Conservation (phyloP, 2,797 vertebrate species). For the Erethizon dorsatum region DNA sequence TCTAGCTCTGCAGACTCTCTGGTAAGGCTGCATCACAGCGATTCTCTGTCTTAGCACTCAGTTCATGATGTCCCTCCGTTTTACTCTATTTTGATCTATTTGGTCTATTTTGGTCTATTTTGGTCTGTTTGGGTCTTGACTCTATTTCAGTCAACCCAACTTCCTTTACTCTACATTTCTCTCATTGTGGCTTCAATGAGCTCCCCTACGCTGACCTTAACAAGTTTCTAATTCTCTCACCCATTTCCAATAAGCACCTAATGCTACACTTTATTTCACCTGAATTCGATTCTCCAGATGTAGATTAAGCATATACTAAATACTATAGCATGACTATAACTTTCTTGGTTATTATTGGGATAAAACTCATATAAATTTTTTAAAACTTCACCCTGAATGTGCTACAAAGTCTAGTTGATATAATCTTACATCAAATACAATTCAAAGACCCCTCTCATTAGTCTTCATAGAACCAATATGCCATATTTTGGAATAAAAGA, state of each 20-base stretch:
- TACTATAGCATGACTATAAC: background rate
- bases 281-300: background rate
- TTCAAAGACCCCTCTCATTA: background rate
- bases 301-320: background rate
- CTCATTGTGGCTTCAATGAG: background rate
- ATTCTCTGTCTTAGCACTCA: background rate
- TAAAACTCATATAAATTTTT: background rate
- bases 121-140: too few species aligned
- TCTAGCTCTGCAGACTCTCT: background rate
- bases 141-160: background rate
- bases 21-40: background rate
- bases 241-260: background rate
- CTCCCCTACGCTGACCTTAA: background rate
- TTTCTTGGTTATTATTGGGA: background rate
- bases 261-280: background rate
- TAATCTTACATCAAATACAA: background rate
- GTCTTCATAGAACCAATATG: background rate
- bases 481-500: background rate
- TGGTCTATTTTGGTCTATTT: too few species aligned
- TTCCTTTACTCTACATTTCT: background rate
- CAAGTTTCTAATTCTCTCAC: constrained; percentile 10
- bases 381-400: background rate
- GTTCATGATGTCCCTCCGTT: background rate
- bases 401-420: background rate
- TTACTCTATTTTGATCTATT: too few species aligned